These are phyloP conservation scores for Temnothorax unifasciatus DNA, from an alignment of 2,888 invertebrate species.

Conservation along the genomic window DNA sequence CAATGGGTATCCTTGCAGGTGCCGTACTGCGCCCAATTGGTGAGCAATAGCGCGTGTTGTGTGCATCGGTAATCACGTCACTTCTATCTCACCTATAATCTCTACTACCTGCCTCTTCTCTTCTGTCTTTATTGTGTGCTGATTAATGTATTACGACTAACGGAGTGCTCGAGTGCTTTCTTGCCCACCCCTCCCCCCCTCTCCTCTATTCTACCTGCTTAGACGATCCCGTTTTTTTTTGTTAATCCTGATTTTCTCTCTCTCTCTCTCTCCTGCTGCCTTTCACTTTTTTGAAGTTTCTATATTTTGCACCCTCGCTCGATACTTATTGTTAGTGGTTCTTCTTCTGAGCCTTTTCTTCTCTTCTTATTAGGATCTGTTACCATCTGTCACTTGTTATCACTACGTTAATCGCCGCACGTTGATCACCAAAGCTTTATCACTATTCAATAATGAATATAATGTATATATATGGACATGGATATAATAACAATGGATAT, in stretches of 20 bases:
- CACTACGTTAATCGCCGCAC: conserved; percentile 67
- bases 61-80: conserved; percentile 97
- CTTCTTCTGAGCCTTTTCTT: conserved; percentile 3
- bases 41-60: conserved; percentile 98
- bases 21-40: conserved; percentile 97
- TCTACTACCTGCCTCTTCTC: conserved; percentile 77
- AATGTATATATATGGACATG: no score
- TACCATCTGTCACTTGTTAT: neutral
- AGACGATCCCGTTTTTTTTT: conserved; percentile 20
- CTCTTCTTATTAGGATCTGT: conserved; percentile 16
- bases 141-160: conserved; percentile 61
- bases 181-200: conserved; percentile 10
- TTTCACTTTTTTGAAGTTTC: neutral
- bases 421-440: conserved; percentile 66
- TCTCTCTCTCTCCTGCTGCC: conserved; percentile 9
- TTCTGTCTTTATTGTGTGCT: conserved; percentile 64
- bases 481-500: conserved; percentile 18
- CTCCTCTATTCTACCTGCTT: conserved; percentile 62
- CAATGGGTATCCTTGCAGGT: conserved; percentile 90
- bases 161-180: conserved; percentile 69
- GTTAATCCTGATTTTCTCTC: conserved; percentile 18
- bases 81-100: conserved; percentile 89
- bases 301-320: neutral
- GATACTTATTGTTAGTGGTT: conserved; percentile 2
- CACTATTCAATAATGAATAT: conserved; percentile 28